Conservation (phyloP, 2,888 invertebrate genomes). For the Ganaspis brasiliensis region DNA sequence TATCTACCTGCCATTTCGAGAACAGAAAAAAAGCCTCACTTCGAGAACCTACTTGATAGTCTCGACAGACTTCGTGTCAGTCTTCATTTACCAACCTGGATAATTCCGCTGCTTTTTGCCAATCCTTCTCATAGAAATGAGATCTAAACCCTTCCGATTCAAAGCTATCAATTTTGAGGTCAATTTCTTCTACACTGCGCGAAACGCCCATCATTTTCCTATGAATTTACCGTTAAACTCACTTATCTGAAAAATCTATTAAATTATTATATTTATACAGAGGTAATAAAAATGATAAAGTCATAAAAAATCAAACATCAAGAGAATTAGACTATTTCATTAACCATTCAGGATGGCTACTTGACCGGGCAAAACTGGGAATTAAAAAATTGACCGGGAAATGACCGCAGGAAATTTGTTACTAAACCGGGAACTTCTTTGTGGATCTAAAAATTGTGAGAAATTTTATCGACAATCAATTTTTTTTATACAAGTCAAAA, state of each 20-base stretch:
- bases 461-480: no score
- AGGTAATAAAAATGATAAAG: no score
- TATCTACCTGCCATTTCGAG: slow-evolving; percentile 16
- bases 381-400: no score
- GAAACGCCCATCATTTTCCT: background rate
- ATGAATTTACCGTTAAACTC: background rate
- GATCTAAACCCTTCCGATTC: slow-evolving; percentile 1
- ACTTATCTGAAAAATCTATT: background rate
- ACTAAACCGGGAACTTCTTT: no score
- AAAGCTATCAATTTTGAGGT: slow-evolving; percentile 20
- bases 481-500: no score
- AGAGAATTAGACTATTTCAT: no score
- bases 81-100: slow-evolving; percentile 3
- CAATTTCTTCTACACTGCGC: slow-evolving; percentile 23
- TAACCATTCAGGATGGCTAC: no score
- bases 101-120: slow-evolving; percentile 30
- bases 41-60: background rate
- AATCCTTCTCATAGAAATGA: background rate
- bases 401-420: no score
- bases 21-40: slow-evolving; percentile 48
- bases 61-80: slow-evolving; percentile 20
- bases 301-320: no score
- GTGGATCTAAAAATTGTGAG: no score
- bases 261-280: no score
- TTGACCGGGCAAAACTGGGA: no score